Evolutionary conservation across 2,113 vertebrate genomes (phyloP).

Genomic region (Capra hircus): DNA sequence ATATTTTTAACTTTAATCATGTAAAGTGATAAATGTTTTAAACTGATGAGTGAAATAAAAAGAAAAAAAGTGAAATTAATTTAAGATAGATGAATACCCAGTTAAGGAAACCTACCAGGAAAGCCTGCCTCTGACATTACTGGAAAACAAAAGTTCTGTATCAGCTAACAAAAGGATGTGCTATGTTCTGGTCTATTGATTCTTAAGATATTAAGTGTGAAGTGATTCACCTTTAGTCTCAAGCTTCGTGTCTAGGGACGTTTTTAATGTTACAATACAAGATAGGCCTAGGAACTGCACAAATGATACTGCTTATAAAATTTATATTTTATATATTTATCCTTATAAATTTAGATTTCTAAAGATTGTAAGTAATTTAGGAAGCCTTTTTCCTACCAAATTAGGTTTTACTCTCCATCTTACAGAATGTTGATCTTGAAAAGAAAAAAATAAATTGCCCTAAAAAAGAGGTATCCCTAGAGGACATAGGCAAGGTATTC

Average conservation of each 20-base stretch:
- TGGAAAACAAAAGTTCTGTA: background rate
- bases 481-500: background rate
- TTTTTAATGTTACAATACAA: background rate
- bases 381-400: background rate
- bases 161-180: background rate
- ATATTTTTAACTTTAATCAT: background rate
- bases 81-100: background rate
- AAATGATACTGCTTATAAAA: background rate
- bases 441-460: background rate
- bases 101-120: background rate
- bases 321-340: background rate
- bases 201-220: background rate
- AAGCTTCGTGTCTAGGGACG: background rate
- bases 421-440: background rate
- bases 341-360: background rate
- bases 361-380: background rate
- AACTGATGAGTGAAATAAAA: background rate
- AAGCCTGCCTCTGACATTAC: background rate
- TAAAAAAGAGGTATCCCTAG: background rate
- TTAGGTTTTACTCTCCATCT: background rate
- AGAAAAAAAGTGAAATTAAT: background rate
- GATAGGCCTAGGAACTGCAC: background rate
- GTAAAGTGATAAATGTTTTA: background rate
- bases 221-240: background rate
- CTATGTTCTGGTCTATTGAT: background rate